A percentile compares a stretch with the other conserved stretches of the same genome.
phyloP scores from a whole-genome alignment of 2,113 vertebrate species.

The Oplegnathus fasciatus region DNA sequence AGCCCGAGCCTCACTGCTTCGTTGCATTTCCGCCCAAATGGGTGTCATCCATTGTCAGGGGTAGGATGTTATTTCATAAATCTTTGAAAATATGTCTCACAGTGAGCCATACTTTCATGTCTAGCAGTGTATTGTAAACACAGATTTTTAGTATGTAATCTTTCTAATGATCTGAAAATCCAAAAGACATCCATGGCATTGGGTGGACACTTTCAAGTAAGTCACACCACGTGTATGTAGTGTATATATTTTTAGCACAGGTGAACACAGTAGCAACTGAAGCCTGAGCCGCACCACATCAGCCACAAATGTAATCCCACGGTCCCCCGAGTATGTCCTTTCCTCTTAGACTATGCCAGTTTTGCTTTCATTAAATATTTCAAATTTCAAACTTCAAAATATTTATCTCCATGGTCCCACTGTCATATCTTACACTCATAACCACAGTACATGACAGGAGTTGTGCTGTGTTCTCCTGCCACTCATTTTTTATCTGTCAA shows the following conservation, averaged over 20 bases:
- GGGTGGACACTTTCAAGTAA: background rate
- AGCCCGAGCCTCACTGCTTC: conserved; percentile 29
- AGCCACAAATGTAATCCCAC: conserved; percentile 12
- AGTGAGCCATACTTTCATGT: background rate
- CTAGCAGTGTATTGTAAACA: background rate
- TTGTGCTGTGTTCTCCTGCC: conserved; percentile 48
- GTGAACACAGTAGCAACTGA: background rate
- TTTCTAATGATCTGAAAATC: background rate
- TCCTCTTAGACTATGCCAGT: background rate
- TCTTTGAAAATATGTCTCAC: conserved; percentile 10
- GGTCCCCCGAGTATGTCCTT: background rate
- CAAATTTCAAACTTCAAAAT: conserved; percentile 10
- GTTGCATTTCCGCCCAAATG: conserved; percentile 18
- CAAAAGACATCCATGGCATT: background rate
- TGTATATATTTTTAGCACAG: background rate
- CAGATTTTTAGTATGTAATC: background rate
- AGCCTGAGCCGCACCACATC: background rate
- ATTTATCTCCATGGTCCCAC: conserved; percentile 25
- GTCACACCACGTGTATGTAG: background rate
- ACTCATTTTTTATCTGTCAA: conserved; percentile 72
- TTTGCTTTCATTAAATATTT: background rate
- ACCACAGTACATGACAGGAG: conserved; percentile 26
- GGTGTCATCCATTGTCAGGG: conserved; percentile 19
- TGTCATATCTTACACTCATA: conserved; percentile 51
- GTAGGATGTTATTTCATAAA: conserved; percentile 20